Base-by-base conservation (phyloP, 1,140 invertebrate genomes). In the Diplogasteroides magnus region DNA sequence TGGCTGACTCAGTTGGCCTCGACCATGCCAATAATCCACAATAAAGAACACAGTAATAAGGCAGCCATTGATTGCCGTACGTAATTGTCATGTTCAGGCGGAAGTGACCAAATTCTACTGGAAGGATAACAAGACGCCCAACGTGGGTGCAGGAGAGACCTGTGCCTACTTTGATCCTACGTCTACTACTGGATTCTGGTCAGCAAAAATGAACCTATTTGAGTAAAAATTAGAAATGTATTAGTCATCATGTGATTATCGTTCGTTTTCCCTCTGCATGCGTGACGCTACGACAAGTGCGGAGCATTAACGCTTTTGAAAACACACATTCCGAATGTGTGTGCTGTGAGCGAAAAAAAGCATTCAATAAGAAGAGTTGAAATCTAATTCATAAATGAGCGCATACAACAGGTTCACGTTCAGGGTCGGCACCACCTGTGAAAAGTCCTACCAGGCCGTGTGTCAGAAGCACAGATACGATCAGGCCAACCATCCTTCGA, bases 381-480 rank as follows among this genome's bases (percentile, higher is more conserved):
- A 6, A 48, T 48, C 14, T 37, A 2, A 2, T n/a, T 11, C 13
- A n/a, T n/a, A n/a, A n/a, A n/a, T n/a, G n/a, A n/a, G n/a, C n/a
- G n/a, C n/a, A n/a, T n/a, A n/a, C n/a, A n/a, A n/a, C n/a, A n/a
- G n/a, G n/a, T n/a, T n/a, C n/a, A n/a, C n/a, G n/a, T 64, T 15
- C 15, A 65, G 74, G 74, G 48, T 59, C 29, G 32, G 64, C 25
- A 72, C 62, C 31, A 58, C 26, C 14, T 75, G 74, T 32, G 11
- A 31, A 0, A 56, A n/a, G 15, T 28, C 15, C 25, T 37, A 64
- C 28, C 27, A 62, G n/a, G 71, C 64, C 56, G 31, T 71, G n/a
- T 75, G 74, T 29, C 74, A 75, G 60, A 75, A 75, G 57, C 74
- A 70, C 32, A 74, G 57, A 57, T 75, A 65, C 61, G 64, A 69